phyloP scores from a whole-genome alignment of 2,113 vertebrate genomes.

The Oryctolagus cuniculus region mOryCun1.1 NC_091435.1:167741001-167741500 shows the following conservation, averaged over 20 bases:
- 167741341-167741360: neutral
- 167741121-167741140: neutral
- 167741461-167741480: neutral
- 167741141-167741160: neutral
- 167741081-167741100: neutral
- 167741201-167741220: neutral
- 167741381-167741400: neutral
- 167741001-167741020: neutral
- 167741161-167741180: neutral
- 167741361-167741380: neutral
- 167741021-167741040: no score
- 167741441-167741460: neutral
- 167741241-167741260: neutral
- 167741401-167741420: neutral
- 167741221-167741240: neutral
- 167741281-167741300: neutral
- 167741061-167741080: neutral
- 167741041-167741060: neutral
- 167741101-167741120: no score
- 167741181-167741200: neutral
- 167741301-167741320: neutral
- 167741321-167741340: neutral
- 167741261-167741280: neutral
- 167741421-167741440: neutral
- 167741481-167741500: no score